phyloP scores from a whole-genome alignment of 2,113 vertebrate species.

The Eleginops maclovinus region DNA sequence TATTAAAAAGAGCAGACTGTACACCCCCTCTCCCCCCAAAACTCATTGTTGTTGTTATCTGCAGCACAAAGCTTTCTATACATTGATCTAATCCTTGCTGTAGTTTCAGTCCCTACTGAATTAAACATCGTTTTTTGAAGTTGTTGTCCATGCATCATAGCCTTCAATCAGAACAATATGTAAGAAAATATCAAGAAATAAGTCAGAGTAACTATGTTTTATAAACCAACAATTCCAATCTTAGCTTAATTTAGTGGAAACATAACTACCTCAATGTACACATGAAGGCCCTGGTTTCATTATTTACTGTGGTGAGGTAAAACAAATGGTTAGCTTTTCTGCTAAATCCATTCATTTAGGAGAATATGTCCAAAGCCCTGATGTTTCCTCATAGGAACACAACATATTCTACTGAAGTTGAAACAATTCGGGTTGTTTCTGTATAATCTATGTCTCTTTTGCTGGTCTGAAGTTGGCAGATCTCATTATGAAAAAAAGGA shows the following conservation, averaged over 20 bases:
- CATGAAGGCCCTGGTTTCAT: neutral
- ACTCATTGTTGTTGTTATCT: conserved; percentile 39
- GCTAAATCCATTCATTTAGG: neutral
- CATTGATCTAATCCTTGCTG: conserved; percentile 59
- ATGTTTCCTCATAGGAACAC: neutral
- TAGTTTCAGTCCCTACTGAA: conserved; percentile 58
- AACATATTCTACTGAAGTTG: neutral
- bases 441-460: neutral
- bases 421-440: neutral
- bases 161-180: conserved; percentile 19
- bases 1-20: conserved; percentile 24
- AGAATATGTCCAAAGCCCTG: neutral
- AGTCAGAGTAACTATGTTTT: neutral
- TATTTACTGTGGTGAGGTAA: neutral
- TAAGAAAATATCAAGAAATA: neutral
- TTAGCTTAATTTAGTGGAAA: neutral
- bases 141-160: conserved; percentile 51
- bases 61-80: conserved; percentile 63
- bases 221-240: neutral
- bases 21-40: neutral
- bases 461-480: neutral
- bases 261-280: neutral
- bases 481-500: neutral
- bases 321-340: neutral
- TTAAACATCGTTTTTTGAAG: conserved; percentile 66